Percentiles rank a stretch among this genome's conserved stretches.
phyloP scores from a whole-genome alignment of 2,797 vertebrate genomes.

The Cynopterus sphinx region DNA sequence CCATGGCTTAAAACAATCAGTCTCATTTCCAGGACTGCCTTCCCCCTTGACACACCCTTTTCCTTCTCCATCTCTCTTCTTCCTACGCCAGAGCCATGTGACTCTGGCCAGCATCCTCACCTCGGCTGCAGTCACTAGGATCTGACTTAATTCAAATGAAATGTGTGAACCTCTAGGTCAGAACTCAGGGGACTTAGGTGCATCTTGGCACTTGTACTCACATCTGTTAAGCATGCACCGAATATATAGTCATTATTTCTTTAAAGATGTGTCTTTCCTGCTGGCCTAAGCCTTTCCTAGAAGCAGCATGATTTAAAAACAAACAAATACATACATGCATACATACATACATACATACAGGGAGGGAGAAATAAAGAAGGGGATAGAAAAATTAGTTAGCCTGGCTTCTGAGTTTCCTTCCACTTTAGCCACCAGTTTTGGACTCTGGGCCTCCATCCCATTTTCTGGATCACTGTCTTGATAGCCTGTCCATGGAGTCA shows the following conservation, averaged over 20 bases:
- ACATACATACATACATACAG: neutral
- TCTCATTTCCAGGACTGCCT: neutral
- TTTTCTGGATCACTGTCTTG: neutral
- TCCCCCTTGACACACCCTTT: neutral
- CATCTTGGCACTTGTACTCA: neutral
- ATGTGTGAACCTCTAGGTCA: neutral
- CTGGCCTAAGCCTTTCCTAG: conserved; percentile 10
- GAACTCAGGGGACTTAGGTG: neutral
- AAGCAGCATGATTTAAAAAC: neutral
- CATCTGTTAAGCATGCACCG: neutral
- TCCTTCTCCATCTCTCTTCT: neutral
- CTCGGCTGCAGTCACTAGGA: neutral
- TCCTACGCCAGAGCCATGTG: neutral
- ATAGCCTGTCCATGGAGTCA: neutral
- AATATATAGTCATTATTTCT: neutral
- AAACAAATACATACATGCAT: neutral
- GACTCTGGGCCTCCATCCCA: neutral
- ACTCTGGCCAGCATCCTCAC: neutral
- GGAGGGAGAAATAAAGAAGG: neutral
- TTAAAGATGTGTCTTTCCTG: neutral
- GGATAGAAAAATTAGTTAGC: neutral
- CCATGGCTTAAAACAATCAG: neutral
- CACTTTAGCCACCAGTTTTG: neutral
- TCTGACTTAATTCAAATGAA: neutral
- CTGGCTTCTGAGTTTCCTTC: neutral